Evolutionary conservation across 2,113 vertebrate genomes (phyloP), one percentile per base, ranked within the genome.

Genomic region (Lepus timidus): DNA sequence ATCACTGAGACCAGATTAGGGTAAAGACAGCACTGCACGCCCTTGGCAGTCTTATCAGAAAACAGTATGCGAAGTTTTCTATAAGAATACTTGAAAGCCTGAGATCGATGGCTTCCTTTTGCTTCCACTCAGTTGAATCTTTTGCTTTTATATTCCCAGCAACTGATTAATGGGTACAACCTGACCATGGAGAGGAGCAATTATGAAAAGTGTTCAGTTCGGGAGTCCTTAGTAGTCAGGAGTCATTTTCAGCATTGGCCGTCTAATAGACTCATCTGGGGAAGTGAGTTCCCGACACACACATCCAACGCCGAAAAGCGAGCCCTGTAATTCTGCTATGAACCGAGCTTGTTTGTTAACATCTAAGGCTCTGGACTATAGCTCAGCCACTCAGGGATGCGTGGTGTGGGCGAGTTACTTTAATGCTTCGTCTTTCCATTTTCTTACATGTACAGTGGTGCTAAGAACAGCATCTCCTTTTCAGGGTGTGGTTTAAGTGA

Each of bases 251-350:
- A 68, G 67, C 22, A 4, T 39, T 61, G 80, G 29, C 29, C 79
- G 31, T 33, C 29, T 25, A 25, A 33, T 9, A 44, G 52, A 73
- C 52, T 31, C 19, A 0, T 31, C 19, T 39, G 6, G 39, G 71
- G 4, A 19, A n/a, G 17, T 9, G 1, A 2, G 8, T 29, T 83
- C 16, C 74, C 22, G 4, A 9, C 0, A 16, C 0, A 39, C 3
- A 33, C 19, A 12, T 17, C 51, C 19, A 85, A 16, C 31, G 9
- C 22, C 3, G n/a, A 80, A 9, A n/a, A 76, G 17, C 10, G 14
- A 62, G 9, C 16, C 12, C 3, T 6, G 13, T 9, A 51, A 14
- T 44, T 25, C 29, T 39, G 58, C 8, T 58, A 16, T 39, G 22
- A 49, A 25, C 49, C 49, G 19, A 64, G 36, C 5, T 4, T 1